Evolutionary conservation across 2,797 vertebrate genomes (phyloP).

Genomic region (Trematomus bernacchii): DNA sequence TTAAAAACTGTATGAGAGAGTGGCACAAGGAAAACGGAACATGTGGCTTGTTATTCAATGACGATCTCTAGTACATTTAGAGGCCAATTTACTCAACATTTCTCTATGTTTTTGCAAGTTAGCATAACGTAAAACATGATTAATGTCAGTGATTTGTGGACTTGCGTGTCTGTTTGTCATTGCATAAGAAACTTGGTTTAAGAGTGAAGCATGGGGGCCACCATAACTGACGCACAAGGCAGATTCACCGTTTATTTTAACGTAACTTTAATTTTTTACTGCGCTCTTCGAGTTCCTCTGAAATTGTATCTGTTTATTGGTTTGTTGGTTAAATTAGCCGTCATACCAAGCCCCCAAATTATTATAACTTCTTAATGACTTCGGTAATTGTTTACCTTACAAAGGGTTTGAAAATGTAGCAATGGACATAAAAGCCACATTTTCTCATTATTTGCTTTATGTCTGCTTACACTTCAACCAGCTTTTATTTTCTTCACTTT

Average conservation of each 20-base stretch:
- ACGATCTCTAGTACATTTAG: neutral
- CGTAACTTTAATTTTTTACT: no score
- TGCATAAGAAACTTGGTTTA: no score
- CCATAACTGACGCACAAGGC: no score
- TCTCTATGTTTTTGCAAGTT: neutral
- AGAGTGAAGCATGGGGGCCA: no score
- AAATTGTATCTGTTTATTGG: constrained; percentile 1
- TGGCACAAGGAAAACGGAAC: neutral
- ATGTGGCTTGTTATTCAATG: neutral
- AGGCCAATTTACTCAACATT: neutral
- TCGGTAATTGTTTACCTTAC: no score
- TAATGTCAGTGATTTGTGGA: neutral
- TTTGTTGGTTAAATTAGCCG: constrained; percentile 2
- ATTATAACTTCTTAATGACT: no score
- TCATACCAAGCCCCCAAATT: neutral
- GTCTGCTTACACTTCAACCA: neutral
- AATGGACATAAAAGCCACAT: neutral
- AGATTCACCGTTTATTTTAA: no score
- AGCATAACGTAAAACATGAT: neutral
- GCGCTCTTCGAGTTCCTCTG: no score
- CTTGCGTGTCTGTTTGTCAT: no score
- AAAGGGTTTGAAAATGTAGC: constrained; percentile 6
- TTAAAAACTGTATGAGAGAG: neutral
- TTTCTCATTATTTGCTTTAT: neutral
- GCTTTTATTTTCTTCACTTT: neutral